These are phyloP conservation scores for Enteromius fasciolatus DNA, from an alignment of 2,797 vertebrate species.

Conservation along the genomic window DNA sequence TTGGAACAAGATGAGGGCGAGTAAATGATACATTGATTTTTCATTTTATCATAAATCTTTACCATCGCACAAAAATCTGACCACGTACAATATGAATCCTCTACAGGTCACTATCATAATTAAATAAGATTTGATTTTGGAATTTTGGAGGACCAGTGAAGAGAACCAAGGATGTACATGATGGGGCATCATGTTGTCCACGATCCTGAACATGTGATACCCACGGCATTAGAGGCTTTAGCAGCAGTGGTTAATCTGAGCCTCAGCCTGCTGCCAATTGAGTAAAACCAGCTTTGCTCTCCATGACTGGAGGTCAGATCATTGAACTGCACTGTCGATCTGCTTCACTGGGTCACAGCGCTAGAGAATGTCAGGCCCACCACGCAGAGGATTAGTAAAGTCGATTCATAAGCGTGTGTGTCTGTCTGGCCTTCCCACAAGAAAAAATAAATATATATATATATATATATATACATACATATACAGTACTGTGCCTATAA, in stretches of 20 bases:
- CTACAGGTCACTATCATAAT: not conserved
- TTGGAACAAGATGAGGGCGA: not conserved
- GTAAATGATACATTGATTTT: not conserved
- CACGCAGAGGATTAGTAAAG: constrained; percentile 21
- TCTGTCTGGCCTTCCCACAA: too few relatives aligned
- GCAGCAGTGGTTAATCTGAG: constrained; percentile 1
- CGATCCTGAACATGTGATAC: constrained; percentile 13
- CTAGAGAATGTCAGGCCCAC: not conserved
- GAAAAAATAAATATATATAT: too few relatives aligned
- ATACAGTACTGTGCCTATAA: too few relatives aligned
- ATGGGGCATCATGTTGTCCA: not conserved
- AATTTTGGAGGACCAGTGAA: not conserved
- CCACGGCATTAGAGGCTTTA: constrained; percentile 18
- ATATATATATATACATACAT: too few relatives aligned
- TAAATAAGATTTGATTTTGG: not conserved
- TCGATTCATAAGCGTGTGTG: not conserved
- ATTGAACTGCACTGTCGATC: constrained; percentile 28
- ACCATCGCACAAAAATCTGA: not conserved
- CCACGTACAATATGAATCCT: not conserved
- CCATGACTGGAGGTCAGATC: constrained; percentile 42
- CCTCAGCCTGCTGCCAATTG: not conserved
- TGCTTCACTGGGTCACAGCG: constrained; percentile 24
- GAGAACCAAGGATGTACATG: not conserved
- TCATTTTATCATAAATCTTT: not conserved
- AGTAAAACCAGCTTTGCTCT: constrained; percentile 29